Base-by-base conservation (phyloP, 2,113 vertebrate genomes). In the Hydropotes inermis region DNA sequence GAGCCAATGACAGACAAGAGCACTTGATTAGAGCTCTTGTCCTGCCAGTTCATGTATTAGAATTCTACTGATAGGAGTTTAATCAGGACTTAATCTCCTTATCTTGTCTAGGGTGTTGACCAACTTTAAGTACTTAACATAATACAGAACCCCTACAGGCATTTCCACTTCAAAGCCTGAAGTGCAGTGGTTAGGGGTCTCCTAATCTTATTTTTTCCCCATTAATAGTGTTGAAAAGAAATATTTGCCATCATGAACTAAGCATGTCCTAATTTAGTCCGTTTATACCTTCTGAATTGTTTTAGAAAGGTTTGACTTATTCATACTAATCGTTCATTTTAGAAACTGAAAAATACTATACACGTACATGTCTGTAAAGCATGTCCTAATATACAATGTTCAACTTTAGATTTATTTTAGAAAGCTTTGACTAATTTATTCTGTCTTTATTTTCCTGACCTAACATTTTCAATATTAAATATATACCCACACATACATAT, bases 31-130 rank as follows among this genome's bases (percentile, higher is more conserved):
- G 84, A 64, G 87, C 87, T 16, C n/a, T 98, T 99, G 98, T 99
- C 98, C 99, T 98, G 99, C 98, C 98, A 99, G 98, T 98, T 99
- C 98, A 98, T 86, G 50, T 45, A 83, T 98, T 99, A 98, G 98
- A 99, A 98, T 99, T 98, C 98, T 98, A 98, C 98, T 98, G 98
- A 99, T 98, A 99, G 97, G 96, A 98, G 98, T 99, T 99, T 99
- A 99, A 99, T 99, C 99, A 99, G 98, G 92, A 98, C 60, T 98
- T 99, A 99, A 99, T 99, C 99, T 99, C 95, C 98, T 99, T 99
- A 99, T 98, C 95, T 67, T 98, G 98, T 98, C 98, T 94, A 98
- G 97, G 98, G 98, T 99, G 98, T 98, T 95, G 98, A 98, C 99
- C 96, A 97, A 98, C 98, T 98, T 97, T 3, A 97, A 99, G 98